Conservation (phyloP, 1,140 invertebrate species). For the Coptotermes formosanus region DNA sequence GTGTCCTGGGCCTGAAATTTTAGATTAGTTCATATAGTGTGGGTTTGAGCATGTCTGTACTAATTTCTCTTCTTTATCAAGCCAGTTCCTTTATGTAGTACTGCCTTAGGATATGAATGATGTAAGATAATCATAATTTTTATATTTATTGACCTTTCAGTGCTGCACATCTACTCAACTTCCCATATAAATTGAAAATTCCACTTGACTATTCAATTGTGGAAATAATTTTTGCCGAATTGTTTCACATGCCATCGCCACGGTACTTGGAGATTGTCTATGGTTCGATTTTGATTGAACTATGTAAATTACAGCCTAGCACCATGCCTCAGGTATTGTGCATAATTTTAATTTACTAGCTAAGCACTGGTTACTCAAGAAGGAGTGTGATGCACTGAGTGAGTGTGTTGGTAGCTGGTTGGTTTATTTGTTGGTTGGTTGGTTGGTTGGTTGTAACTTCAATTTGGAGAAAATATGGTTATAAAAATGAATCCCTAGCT, state of each 20-base stretch:
- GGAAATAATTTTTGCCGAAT: slow-evolving; percentile 92
- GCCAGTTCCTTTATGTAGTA: too few relatives aligned
- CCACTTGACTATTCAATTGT: slow-evolving; percentile 98
- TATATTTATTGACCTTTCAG: slow-evolving; percentile 50
- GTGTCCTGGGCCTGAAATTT: too few relatives aligned
- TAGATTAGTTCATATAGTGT: too few relatives aligned
- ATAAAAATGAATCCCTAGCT: too few relatives aligned
- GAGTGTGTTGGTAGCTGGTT: too few relatives aligned
- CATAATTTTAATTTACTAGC: slow-evolving; percentile 16
- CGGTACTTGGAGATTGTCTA: slow-evolving; percentile 91
- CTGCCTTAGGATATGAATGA: too few relatives aligned
- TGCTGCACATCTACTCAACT: slow-evolving; percentile 86
- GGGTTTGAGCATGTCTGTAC: too few relatives aligned
- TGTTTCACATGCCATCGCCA: slow-evolving; percentile 89
- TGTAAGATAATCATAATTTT: neutral
- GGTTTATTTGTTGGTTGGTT: too few relatives aligned
- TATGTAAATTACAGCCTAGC: slow-evolving; percentile 95
- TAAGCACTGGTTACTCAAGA: neutral
- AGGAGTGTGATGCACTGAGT: too few relatives aligned
- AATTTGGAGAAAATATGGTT: too few relatives aligned
- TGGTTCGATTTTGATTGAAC: slow-evolving; percentile 92
- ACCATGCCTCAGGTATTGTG: slow-evolving; percentile 88
- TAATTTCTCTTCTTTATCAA: too few relatives aligned
- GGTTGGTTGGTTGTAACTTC: too few relatives aligned
- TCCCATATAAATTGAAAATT: slow-evolving; percentile 90